Conservation (phyloP, 2,797 vertebrate species). For the Scarus forsteni region DNA sequence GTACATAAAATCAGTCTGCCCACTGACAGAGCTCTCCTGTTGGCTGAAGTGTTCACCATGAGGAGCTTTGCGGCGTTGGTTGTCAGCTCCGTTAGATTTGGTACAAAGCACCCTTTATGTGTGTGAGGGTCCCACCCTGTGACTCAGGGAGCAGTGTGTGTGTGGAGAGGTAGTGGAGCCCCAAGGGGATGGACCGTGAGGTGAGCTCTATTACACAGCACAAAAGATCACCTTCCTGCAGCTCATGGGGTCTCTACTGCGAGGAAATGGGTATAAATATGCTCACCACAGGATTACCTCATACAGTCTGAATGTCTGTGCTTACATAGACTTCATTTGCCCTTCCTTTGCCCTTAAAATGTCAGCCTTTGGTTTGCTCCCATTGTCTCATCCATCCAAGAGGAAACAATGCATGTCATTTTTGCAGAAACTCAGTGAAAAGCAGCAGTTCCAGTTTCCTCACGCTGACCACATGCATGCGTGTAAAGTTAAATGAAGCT, state of each 20-base stretch:
- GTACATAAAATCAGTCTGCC: conserved; percentile 58
- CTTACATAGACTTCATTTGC: conserved; percentile 47
- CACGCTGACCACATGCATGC: too few relatives aligned
- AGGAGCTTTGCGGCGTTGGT: conserved; percentile 76
- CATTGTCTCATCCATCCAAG: too few relatives aligned
- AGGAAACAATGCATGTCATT: too few relatives aligned
- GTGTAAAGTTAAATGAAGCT: too few relatives aligned
- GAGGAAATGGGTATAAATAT: conserved; percentile 73
- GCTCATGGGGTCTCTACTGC: conserved; percentile 54
- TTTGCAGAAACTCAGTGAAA: too few relatives aligned
- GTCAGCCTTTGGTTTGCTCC: too few relatives aligned
- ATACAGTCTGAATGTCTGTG: conserved; percentile 48
- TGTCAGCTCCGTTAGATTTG: conserved; percentile 78
- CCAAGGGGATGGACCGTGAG: conserved; percentile 69
- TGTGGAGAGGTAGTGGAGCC: conserved; percentile 61
- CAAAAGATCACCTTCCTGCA: conserved; percentile 78
- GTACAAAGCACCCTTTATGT: conserved; percentile 84
- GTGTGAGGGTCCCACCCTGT: conserved; percentile 79
- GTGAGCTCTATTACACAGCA: conserved; percentile 80
- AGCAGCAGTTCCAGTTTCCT: too few relatives aligned
- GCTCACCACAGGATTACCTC: conserved; percentile 70
- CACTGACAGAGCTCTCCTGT: conserved; percentile 58
- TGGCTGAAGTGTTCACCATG: conserved; percentile 71
- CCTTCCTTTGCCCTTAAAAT: background rate
- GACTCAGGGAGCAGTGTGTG: conserved; percentile 69